Percentiles rank a stretch among this genome's conserved stretches.
phyloP scores from a whole-genome alignment of 2,113 vertebrate genomes.

The Melanostigma gelatinosum region DNA sequence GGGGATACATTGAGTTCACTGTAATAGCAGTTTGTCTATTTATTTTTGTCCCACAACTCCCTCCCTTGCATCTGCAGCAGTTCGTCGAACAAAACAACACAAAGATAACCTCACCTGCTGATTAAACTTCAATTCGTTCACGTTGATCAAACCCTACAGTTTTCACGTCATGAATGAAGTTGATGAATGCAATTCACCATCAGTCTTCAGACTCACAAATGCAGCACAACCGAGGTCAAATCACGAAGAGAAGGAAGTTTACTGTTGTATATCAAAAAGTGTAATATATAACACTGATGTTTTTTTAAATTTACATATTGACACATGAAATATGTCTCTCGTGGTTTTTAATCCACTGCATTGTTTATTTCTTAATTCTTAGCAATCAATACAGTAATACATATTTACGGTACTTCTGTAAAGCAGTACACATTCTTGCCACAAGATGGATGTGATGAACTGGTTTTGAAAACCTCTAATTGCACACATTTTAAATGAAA shows the following conservation, averaged over 20 bases:
- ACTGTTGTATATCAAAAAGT: background rate
- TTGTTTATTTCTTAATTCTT: background rate
- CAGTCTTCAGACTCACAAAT: background rate
- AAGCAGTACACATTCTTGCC: constrained; percentile 23
- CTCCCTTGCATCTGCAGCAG: constrained; percentile 40
- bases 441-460: constrained; percentile 41
- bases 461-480: background rate
- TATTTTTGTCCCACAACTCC: constrained; percentile 38
- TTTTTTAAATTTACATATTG: background rate
- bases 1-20: constrained; percentile 58
- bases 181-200: background rate
- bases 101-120: background rate
- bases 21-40: constrained; percentile 51
- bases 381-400: background rate
- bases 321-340: background rate
- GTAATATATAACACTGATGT: background rate
- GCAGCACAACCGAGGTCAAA: background rate
- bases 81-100: constrained; percentile 3
- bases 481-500: background rate
- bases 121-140: background rate
- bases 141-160: background rate
- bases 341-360: background rate
- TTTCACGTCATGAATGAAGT: background rate
- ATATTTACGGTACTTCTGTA: background rate
- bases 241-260: background rate